Percentiles rank a stretch among this genome's conserved stretches.
Evolutionary conservation across 2,888 invertebrate genomes (phyloP).

Genomic region (Diploptera punctata): DNA sequence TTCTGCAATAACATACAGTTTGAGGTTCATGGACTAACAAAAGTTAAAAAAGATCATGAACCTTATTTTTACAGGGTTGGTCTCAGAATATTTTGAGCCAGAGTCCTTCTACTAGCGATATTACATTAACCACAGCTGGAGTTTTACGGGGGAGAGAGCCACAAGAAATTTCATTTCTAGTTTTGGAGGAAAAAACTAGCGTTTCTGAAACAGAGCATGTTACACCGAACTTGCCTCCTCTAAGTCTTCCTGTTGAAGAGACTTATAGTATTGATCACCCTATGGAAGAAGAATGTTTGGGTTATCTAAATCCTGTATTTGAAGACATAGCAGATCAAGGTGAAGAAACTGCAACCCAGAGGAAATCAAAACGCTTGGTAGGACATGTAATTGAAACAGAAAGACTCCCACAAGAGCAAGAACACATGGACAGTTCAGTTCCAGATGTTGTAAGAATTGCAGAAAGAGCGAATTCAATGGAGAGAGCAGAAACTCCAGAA

Average conservation of each 20-base stretch:
- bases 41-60: slow-evolving; percentile 40
- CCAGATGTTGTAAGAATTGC: slow-evolving; percentile 28
- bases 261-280: background rate
- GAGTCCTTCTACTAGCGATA: slow-evolving; percentile 49
- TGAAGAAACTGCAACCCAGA: background rate
- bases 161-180: slow-evolving; percentile 44
- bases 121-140: slow-evolving; percentile 34
- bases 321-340: slow-evolving; percentile 46
- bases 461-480: background rate
- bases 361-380: slow-evolving; percentile 28
- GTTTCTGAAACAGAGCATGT: slow-evolving; percentile 25
- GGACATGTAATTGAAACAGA: background rate
- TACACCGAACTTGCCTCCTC: background rate
- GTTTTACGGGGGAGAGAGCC: slow-evolving; percentile 53
- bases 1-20: no score
- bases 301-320: slow-evolving; percentile 54
- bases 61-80: slow-evolving; percentile 56
- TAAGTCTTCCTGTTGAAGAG: no score
- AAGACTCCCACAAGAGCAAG: background rate
- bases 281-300: slow-evolving; percentile 44
- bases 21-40: slow-evolving; percentile 6
- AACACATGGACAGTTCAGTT: slow-evolving; percentile 3
- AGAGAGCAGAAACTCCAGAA: background rate
- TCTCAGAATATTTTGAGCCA: slow-evolving; percentile 54
- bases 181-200: slow-evolving; percentile 19